Conservation (phyloP, 2,113 vertebrate species). For the Vireo altiloquus region DNA sequence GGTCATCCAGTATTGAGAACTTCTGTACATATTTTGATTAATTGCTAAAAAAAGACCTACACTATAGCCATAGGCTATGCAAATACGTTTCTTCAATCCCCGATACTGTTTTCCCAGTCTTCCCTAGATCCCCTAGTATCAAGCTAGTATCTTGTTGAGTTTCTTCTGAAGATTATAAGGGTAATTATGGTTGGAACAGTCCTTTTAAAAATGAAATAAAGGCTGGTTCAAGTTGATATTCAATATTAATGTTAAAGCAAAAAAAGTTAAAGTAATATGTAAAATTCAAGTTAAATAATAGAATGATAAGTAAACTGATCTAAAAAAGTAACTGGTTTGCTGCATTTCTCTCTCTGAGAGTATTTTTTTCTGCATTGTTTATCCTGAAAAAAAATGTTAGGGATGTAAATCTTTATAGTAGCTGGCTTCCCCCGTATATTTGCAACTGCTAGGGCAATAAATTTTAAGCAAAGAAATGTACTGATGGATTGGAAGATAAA, state of each 20-base stretch:
- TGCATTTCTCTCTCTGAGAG: neutral
- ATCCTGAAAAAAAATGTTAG: neutral
- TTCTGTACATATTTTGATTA: neutral
- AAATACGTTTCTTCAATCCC: neutral
- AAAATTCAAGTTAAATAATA: neutral
- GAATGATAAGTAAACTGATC: neutral
- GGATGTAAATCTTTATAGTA: constrained; percentile 47
- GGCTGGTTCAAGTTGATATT: neutral
- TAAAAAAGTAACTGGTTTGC: neutral
- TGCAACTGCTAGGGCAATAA: constrained; percentile 27
- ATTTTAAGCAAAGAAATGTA: constrained; percentile 43
- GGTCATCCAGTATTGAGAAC: neutral
- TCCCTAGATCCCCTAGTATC: neutral
- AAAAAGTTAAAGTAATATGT: neutral
- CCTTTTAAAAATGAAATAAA: neutral
- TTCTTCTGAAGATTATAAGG: neutral
- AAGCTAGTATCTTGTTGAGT: neutral
- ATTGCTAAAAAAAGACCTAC: neutral
- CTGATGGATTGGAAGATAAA: constrained; percentile 54
- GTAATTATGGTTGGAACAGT: neutral
- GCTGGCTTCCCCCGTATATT: neutral
- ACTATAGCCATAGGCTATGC: neutral
- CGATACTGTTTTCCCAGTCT: neutral
- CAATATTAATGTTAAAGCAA: neutral
- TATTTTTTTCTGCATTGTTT: neutral